These are phyloP conservation scores for Porites evermanni DNA, from an alignment of 92 coral and sea anemone species.

Conservation along the genomic window DNA sequence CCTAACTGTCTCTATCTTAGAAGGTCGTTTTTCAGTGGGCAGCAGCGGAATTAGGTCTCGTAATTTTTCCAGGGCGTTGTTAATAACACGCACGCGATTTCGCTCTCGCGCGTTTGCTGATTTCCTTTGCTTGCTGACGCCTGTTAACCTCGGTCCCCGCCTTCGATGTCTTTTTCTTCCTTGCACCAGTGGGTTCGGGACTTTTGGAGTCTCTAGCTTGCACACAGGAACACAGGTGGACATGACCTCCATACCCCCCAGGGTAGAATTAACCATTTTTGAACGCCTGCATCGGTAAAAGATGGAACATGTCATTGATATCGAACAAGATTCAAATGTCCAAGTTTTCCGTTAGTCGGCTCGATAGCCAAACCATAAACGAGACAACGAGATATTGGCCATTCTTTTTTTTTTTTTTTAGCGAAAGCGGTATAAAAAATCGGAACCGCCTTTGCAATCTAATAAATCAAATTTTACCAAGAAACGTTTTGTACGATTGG, in stretches of 20 bases:
- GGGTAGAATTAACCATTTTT: conserved; percentile 26
- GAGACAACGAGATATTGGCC: too few species aligned
- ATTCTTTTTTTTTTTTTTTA: too few species aligned
- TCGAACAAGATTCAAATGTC: too few species aligned
- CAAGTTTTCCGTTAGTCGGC: too few species aligned
- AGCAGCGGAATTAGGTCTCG: conserved; percentile 63
- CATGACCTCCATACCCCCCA: conserved; percentile 1
- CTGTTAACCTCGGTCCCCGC: conserved; percentile 68
- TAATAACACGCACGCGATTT: conserved; percentile 60
- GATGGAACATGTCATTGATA: too few species aligned
- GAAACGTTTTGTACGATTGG: too few species aligned
- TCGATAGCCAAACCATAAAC: too few species aligned
- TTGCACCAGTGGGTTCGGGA: not conserved
- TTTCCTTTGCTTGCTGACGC: conserved; percentile 79
- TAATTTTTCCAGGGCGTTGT: conserved; percentile 70
- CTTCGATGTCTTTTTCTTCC: conserved; percentile 17
- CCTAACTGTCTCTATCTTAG: conserved; percentile 74
- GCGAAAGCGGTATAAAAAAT: too few species aligned
- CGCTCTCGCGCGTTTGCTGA: conserved; percentile 81
- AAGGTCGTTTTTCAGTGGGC: conserved; percentile 73
- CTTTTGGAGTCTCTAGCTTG: not conserved
- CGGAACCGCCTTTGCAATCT: too few species aligned
- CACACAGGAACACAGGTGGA: conserved; percentile 3
- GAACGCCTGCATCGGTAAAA: not conserved
- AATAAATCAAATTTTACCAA: too few species aligned